These are phyloP conservation scores for Gallinago paraguaiae DNA, from an alignment of 2,113 vertebrate species.

Conservation along the genomic window DNA sequence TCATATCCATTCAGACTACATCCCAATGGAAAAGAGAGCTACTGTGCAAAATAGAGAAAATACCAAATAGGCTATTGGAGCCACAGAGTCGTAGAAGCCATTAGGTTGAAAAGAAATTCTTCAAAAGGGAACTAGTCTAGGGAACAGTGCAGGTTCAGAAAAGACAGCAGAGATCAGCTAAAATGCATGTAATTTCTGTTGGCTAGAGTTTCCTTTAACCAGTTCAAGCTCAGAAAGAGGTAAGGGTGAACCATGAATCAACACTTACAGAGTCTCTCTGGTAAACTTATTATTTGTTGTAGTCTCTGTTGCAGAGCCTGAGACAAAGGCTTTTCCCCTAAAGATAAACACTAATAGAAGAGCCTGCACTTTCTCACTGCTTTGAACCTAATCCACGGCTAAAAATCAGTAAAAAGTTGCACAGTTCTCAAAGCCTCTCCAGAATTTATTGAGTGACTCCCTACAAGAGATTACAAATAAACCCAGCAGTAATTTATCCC, in stretches of 20 bases:
- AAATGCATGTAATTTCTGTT: slow-evolving; percentile 10
- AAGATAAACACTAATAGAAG: slow-evolving; percentile 14
- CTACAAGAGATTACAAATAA: not conserved
- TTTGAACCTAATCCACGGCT: not conserved
- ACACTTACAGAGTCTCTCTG: not conserved
- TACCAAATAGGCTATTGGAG: not conserved
- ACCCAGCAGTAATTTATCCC: not conserved
- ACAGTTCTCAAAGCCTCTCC: not conserved
- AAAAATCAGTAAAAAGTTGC: not conserved
- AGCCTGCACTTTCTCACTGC: not conserved
- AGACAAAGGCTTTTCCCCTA: not conserved
- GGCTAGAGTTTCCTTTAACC: slow-evolving; percentile 7
- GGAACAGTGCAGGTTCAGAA: not conserved
- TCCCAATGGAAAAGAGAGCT: not conserved
- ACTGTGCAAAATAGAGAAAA: not conserved
- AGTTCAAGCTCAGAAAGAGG: not conserved
- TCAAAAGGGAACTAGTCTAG: not conserved
- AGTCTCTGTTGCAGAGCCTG: not conserved
- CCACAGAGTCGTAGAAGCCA: not conserved
- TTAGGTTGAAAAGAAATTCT: slow-evolving; percentile 15
- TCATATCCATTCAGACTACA: not conserved
- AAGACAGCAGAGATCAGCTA: slow-evolving; percentile 10
- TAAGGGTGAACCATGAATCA: slow-evolving; percentile 40
- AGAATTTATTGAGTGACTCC: not conserved
- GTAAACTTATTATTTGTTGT: slow-evolving; percentile 26